Percentiles rank a stretch among this genome's conserved stretches.
Conservation (phyloP, 2,797 vertebrate genomes). For the Limosa lapponica region DNA sequence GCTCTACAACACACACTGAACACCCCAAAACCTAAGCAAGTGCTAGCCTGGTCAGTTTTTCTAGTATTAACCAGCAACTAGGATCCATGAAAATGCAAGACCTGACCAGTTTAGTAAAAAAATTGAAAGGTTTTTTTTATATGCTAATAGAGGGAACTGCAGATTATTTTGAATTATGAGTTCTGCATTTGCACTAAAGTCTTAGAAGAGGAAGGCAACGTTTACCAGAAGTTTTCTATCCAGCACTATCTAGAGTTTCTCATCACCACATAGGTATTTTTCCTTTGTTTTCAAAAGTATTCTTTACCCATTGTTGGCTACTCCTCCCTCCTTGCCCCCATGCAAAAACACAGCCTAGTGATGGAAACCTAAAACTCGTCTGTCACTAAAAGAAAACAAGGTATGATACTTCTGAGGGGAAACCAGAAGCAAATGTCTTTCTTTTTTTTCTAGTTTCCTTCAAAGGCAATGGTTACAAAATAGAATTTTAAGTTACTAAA, state of each 20-base stretch:
- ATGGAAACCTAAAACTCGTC: not conserved
- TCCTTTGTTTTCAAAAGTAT: not conserved
- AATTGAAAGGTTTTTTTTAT: not conserved
- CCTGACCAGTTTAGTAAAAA: not conserved
- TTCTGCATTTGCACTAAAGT: not conserved
- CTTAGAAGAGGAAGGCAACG: not conserved
- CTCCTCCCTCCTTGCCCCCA: fast-evolving
- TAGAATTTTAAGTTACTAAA: not conserved
- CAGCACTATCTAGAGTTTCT: not conserved
- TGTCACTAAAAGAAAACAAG: not conserved
- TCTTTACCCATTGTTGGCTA: not conserved
- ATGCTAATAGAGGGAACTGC: not conserved
- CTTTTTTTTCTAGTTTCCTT: not conserved
- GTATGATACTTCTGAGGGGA: not conserved
- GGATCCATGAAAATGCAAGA: not conserved
- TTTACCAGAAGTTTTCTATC: not conserved
- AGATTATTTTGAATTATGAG: not conserved
- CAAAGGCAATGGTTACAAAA: not conserved
- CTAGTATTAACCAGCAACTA: not conserved
- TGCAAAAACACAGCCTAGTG: not conserved
- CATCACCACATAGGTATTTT: not conserved
- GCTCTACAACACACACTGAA: not conserved
- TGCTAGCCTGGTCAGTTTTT: not conserved
- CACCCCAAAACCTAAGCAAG: not conserved
- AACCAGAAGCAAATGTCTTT: not conserved